phyloP scores from a whole-genome alignment of 2,113 vertebrate genomes.

The Ameiurus melas region DNA sequence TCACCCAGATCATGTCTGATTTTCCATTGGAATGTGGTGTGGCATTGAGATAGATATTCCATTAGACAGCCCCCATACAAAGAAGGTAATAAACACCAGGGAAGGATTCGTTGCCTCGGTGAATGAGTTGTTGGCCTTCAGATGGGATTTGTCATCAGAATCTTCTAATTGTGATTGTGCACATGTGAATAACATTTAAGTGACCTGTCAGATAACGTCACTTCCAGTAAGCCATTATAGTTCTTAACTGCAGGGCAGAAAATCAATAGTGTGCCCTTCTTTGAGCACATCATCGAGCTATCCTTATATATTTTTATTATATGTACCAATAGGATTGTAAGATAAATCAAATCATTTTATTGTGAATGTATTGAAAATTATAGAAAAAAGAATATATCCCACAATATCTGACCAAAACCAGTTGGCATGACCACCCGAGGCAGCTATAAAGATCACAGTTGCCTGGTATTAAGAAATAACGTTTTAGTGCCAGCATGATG shows the following conservation, averaged over 20 bases:
- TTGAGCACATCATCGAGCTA: constrained; percentile 13
- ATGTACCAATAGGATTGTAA: neutral
- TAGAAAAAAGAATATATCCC: neutral
- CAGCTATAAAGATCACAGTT: neutral
- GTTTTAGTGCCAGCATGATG: neutral
- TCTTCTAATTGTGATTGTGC: constrained; percentile 4
- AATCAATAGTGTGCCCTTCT: constrained; percentile 33
- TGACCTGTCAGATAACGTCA: constrained; percentile 26
- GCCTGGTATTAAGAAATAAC: neutral
- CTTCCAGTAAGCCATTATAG: constrained; percentile 31
- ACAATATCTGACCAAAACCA: neutral
- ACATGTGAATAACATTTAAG: constrained; percentile 40
- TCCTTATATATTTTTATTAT: constrained; percentile 15
- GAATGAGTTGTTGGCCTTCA: constrained; percentile 25
- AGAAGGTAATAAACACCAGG: constrained; percentile 10
- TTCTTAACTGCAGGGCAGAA: constrained; percentile 41
- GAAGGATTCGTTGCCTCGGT: neutral
- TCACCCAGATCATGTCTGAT: neutral
- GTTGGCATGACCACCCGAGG: neutral
- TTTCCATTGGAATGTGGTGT: neutral
- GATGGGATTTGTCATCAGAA: neutral
- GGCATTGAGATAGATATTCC: neutral
- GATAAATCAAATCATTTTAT: neutral
- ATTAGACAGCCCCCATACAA: neutral
- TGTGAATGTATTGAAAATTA: neutral